phyloP scores from a whole-genome alignment of 1,140 invertebrate species.

The Drosophila paulistorum region DNA sequence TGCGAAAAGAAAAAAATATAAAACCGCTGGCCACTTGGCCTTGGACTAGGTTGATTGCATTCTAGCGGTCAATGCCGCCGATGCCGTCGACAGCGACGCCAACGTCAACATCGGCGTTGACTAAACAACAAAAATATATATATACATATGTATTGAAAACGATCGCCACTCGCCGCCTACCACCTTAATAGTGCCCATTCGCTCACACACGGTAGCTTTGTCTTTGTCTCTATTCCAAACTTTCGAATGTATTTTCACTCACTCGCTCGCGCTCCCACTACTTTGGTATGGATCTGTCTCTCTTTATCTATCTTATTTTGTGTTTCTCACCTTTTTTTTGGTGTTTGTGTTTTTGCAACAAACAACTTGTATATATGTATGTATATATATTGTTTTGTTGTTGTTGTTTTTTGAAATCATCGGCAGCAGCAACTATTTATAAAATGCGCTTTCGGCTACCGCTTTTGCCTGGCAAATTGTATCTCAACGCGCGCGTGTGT shows the following conservation, averaged over 20 bases:
- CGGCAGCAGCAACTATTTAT: constrained; percentile 75
- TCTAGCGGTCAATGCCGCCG: constrained; percentile 79
- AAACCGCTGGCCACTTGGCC: constrained; percentile 80
- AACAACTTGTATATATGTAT: constrained; percentile 51
- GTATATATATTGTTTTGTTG: constrained; percentile 9
- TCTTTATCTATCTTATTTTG: constrained; percentile 36
- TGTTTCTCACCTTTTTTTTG: constrained; percentile 42
- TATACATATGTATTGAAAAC: constrained; percentile 61
- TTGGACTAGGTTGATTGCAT: constrained; percentile 83
- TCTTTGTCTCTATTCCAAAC: constrained; percentile 15
- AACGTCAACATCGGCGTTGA: constrained; percentile 36
- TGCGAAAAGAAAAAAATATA: constrained; percentile 39
- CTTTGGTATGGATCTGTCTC: background rate
- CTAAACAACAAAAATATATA: constrained; percentile 44
- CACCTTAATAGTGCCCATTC: constrained; percentile 14
- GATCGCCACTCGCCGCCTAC: constrained; percentile 42
- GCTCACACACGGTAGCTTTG: constrained; percentile 22
- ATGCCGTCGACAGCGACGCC: constrained; percentile 38
- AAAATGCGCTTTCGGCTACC: constrained; percentile 72
- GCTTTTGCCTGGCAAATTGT: constrained; percentile 51
- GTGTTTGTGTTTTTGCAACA: constrained; percentile 63
- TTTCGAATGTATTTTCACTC: constrained; percentile 10
- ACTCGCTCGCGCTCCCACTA: background rate
- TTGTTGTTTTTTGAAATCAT: constrained; percentile 53
- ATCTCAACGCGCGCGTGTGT: constrained; percentile 29